Conservation (phyloP, 2,797 vertebrate genomes). For the Triplophysa bombifrons region DNA sequence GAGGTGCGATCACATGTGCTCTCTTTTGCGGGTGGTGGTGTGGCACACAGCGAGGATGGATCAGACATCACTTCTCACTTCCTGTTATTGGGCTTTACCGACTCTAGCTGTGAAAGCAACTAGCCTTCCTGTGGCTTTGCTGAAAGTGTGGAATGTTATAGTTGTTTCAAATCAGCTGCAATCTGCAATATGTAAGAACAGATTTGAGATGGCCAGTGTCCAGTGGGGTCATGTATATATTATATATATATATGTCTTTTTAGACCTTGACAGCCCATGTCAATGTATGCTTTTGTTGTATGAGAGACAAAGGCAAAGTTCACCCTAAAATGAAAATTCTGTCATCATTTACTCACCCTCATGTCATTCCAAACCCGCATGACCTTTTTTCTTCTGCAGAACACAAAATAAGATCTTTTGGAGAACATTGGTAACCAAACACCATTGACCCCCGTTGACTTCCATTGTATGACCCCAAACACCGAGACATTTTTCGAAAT, state of each 20-base stretch:
- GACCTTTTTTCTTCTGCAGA: too few species aligned
- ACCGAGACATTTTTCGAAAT: too few species aligned
- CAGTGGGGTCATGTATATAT: neutral
- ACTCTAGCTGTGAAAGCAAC: slow-evolving; percentile 36
- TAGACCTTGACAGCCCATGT: neutral
- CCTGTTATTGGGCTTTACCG: slow-evolving; percentile 29
- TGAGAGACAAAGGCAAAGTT: too few species aligned
- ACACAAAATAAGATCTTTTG: too few species aligned
- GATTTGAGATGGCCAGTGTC: neutral
- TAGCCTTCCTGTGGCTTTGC: slow-evolving; percentile 6
- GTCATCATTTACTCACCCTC: too few species aligned
- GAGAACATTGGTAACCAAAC: too few species aligned
- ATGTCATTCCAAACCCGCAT: too few species aligned
- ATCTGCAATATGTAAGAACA: neutral
- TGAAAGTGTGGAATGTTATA: neutral
- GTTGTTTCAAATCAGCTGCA: neutral
- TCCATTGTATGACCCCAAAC: too few species aligned
- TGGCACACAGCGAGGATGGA: slow-evolving; percentile 27
- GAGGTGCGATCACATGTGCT: slow-evolving; percentile 48
- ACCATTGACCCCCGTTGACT: too few species aligned
- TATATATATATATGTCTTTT: neutral
- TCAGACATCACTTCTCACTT: slow-evolving; percentile 37
- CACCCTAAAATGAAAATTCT: too few species aligned
- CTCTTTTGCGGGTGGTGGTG: slow-evolving; percentile 33
- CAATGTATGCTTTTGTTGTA: too few species aligned